Base-by-base conservation (phyloP, 2,888 invertebrate species). In the Andrena minutula region DNA sequence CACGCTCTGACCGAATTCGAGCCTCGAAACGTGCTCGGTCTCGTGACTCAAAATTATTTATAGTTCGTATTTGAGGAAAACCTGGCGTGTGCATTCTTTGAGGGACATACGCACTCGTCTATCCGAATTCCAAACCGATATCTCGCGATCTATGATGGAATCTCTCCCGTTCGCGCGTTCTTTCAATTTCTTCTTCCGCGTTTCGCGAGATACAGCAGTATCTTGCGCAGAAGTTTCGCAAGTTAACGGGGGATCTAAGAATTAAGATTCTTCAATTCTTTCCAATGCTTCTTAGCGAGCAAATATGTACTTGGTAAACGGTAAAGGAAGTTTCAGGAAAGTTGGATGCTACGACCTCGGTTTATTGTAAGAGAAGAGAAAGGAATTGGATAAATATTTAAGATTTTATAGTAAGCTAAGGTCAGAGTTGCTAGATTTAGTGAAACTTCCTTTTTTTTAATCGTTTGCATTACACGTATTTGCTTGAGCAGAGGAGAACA, bases 1-100 rank as follows among this genome's bases (percentile, higher is more conserved):
- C 74, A 85, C 75, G 83, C 86, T 85, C 89, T 91, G 91, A 92
- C 91, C 92, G 91, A 91, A 92, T 92, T 92, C 89, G 79, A 82
- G 85, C 86, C 71, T 76, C 87, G 87, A 89, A 88, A 90, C 87
- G 87, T 86, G 88, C 84, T 82, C 61, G 75, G 88, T 89, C 90
- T 90, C 90, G 84, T 86, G 86, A 86, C 83, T 89, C 83, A 75
- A 84, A 86, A 84, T 90, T 92, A 93, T 93, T 92, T 92, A 91
- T 92, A 93, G 88, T 71, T 3, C 64, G 79, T 86, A 82, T 89
- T 88, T 89, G 86, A 87, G 86, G 75, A 75, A 85, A 91, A 87
- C 69, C 20, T 80, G 47, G n/a, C 51, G 26, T 69, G 58, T 26
- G 56, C 68, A 75, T 77, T 73, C 72, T 75, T 79, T 49, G 71